phyloP scores from a whole-genome alignment of 2,113 vertebrate species.

The Microcebus jonahi region DNA sequence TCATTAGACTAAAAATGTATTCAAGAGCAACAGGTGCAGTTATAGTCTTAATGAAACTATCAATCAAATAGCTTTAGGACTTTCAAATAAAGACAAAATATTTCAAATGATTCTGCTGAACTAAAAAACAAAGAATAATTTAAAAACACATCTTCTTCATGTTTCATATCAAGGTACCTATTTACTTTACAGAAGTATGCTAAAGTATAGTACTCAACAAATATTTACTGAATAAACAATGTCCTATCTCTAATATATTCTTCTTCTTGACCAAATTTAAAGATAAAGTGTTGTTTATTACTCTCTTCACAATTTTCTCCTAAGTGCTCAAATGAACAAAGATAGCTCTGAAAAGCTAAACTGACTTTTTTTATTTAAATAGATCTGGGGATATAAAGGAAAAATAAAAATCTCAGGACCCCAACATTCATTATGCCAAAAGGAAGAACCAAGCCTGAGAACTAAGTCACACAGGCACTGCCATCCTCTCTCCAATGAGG shows the following conservation, averaged over 20 bases:
- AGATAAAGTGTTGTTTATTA: background rate
- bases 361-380: background rate
- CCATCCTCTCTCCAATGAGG: too few species aligned
- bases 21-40: background rate
- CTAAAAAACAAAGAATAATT: background rate
- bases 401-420: too few species aligned
- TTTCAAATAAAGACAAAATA: conserved; percentile 38
- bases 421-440: too few species aligned
- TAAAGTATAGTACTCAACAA: background rate
- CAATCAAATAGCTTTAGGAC: background rate
- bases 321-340: background rate
- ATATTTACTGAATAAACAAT: background rate
- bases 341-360: background rate
- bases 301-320: background rate
- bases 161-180: background rate
- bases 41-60: background rate
- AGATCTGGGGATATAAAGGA: too few species aligned
- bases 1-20: conserved; percentile 25
- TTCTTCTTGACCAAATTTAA: background rate
- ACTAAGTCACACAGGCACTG: too few species aligned
- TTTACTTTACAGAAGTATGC: background rate
- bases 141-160: background rate
- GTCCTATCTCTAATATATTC: background rate
- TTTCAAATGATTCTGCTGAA: background rate
- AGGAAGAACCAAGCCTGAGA: too few species aligned